Evolutionary conservation across 2,888 invertebrate genomes (phyloP).

Genomic region (Trimorus sp.): DNA sequence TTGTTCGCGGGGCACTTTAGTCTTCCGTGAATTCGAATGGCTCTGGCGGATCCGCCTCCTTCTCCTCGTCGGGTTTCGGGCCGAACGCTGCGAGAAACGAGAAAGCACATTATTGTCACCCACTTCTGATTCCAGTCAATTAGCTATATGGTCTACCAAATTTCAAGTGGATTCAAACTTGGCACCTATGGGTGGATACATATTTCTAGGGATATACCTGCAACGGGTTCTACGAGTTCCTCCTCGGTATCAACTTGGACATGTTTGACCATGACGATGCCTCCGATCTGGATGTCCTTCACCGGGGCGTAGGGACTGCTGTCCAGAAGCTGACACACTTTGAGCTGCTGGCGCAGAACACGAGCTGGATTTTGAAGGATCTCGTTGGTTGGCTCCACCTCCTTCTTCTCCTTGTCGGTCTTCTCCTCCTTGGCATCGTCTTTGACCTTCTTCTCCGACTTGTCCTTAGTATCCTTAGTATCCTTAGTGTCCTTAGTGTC

Average conservation of each 20-base stretch:
- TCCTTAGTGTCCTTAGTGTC: slow-evolving; percentile 81
- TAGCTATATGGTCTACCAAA: neutral
- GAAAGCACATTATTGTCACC: slow-evolving; percentile 2
- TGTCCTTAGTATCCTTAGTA: slow-evolving; percentile 81
- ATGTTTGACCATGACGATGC: slow-evolving; percentile 97
- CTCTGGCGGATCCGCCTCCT: slow-evolving; percentile 98
- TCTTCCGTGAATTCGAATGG: slow-evolving; percentile 98
- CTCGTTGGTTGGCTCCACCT: slow-evolving; percentile 96
- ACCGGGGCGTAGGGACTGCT: slow-evolving; percentile 91
- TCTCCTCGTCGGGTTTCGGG: slow-evolving; percentile 95
- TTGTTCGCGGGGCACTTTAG: slow-evolving; percentile 78
- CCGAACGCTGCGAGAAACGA: slow-evolving; percentile 86
- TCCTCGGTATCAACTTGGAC: slow-evolving; percentile 90
- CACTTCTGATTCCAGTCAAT: neutral
- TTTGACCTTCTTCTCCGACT: slow-evolving; percentile 81
- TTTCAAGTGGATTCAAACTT: neutral
- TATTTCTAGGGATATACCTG: slow-evolving; percentile 81
- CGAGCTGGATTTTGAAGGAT: slow-evolving; percentile 97
- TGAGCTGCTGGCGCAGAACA: slow-evolving; percentile 94
- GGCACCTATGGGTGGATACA: too few species aligned
- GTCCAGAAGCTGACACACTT: slow-evolving; percentile 90
- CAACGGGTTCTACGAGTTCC: slow-evolving; percentile 95
- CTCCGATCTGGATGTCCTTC: slow-evolving; percentile 96
- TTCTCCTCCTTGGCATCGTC: slow-evolving; percentile 78
- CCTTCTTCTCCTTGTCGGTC: slow-evolving; percentile 86